These are phyloP conservation scores for Drosophila affinis DNA, from an alignment of 2,888 invertebrate genomes.

Conservation along the genomic window DNA sequence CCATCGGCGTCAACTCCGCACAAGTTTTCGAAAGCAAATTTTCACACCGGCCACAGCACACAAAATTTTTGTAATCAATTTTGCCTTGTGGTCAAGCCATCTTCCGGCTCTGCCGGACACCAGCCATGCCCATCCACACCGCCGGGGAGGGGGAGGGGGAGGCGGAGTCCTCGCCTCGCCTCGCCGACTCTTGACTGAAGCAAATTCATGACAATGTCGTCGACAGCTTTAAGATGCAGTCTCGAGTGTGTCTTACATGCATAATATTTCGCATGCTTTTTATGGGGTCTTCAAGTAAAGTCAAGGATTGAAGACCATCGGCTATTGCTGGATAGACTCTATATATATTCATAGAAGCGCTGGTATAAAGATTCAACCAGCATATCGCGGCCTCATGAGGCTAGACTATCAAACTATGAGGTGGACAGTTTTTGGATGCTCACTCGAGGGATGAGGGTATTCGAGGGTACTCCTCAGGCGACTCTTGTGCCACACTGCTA, in stretches of 20 bases:
- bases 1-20: slow-evolving; percentile 56
- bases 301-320: neutral
- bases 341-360: neutral
- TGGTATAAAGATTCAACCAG: neutral
- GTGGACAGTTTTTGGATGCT: too few species aligned
- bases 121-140: neutral
- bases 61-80: slow-evolving; percentile 73
- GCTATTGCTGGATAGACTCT: neutral
- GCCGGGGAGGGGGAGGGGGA: neutral
- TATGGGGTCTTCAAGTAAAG: slow-evolving; percentile 10
- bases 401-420: too few species aligned
- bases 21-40: slow-evolving; percentile 48
- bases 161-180: slow-evolving; percentile 9
- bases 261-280: slow-evolving; percentile 22
- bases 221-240: slow-evolving; percentile 37
- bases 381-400: too few species aligned
- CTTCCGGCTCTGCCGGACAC: slow-evolving; percentile 22
- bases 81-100: slow-evolving; percentile 67
- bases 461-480: neutral
- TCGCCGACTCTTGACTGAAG: slow-evolving; percentile 43
- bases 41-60: slow-evolving; percentile 50
- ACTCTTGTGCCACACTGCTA: neutral
- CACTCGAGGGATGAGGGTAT: too few species aligned
- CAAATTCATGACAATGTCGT: slow-evolving; percentile 46
- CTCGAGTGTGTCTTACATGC: slow-evolving; percentile 31